These are phyloP conservation scores for Oryctolagus cuniculus DNA, from an alignment of 2,113 vertebrate species.

Conservation along the genomic window DNA sequence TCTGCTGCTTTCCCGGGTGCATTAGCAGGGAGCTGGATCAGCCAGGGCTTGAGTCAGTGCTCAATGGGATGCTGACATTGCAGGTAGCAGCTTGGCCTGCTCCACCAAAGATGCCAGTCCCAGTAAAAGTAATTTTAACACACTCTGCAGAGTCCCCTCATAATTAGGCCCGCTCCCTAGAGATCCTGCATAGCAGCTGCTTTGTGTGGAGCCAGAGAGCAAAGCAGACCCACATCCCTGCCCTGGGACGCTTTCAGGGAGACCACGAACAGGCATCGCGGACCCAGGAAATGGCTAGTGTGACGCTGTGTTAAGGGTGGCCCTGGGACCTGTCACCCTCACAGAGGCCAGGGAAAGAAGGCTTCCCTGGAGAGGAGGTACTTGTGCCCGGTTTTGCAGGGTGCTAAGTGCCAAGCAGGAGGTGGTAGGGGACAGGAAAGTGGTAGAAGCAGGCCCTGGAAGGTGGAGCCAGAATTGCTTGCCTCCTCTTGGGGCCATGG, in stretches of 20 bases:
- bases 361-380: background rate
- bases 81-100: no score
- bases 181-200: background rate
- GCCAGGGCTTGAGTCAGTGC: no score
- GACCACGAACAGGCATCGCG: background rate
- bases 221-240: background rate
- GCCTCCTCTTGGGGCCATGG: background rate
- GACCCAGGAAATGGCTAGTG: background rate
- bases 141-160: background rate
- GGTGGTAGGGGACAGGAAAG: background rate
- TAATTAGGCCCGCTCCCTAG: background rate
- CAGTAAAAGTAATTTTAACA: no score
- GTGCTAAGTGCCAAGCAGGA: background rate
- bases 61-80: no score
- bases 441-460: background rate
- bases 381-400: background rate
- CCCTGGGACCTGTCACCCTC: background rate
- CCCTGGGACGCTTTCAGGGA: background rate
- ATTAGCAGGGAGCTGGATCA: no score
- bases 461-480: accelerated
- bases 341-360: background rate
- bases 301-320: background rate
- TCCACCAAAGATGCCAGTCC: no score
- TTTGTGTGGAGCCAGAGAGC: background rate
- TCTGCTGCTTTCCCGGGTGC: no score